These are phyloP conservation scores for Pyrocoelia pectoralis DNA, from an alignment of 2,888 invertebrate species.

Conservation along the genomic window DNA sequence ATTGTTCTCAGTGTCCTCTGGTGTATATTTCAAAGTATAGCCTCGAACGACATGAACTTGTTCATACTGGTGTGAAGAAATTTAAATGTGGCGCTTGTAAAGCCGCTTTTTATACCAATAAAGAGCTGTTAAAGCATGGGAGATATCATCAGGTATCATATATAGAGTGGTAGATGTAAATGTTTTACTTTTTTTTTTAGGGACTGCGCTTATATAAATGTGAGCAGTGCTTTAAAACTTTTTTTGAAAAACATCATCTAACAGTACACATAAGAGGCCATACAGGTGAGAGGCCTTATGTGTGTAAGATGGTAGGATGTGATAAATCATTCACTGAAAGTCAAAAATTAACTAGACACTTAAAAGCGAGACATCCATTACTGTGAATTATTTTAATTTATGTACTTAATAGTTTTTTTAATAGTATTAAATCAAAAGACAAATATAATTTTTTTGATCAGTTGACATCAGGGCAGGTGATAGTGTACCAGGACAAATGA, in stretches of 20 bases:
- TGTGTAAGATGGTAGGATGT: constrained; percentile 47
- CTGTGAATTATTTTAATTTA: constrained; percentile 24
- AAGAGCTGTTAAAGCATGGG: constrained; percentile 50
- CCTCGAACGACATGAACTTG: constrained; percentile 50
- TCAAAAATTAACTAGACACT: constrained; percentile 49
- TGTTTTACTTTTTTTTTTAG: constrained; percentile 42
- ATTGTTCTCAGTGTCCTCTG: constrained; percentile 50
- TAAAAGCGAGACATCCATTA: constrained; percentile 46
- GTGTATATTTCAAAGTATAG: constrained; percentile 47
- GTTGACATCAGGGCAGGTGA: no score
- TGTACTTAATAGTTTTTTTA: background rate
- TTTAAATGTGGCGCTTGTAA: constrained; percentile 47
- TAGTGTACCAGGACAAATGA: no score
- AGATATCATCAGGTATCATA: constrained; percentile 50
- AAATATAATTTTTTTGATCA: no score
- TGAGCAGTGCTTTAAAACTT: constrained; percentile 50
- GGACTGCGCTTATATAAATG: constrained; percentile 48
- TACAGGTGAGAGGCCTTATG: constrained; percentile 50
- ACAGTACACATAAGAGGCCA: constrained; percentile 49
- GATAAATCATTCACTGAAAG: constrained; percentile 51
- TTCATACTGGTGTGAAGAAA: constrained; percentile 49
- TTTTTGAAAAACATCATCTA: constrained; percentile 52
- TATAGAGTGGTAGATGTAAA: no score
- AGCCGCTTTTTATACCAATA: constrained; percentile 50
- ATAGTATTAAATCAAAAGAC: no score